Conservation (phyloP, 2,797 vertebrate genomes). For the Nyctalus aviator region DNA sequence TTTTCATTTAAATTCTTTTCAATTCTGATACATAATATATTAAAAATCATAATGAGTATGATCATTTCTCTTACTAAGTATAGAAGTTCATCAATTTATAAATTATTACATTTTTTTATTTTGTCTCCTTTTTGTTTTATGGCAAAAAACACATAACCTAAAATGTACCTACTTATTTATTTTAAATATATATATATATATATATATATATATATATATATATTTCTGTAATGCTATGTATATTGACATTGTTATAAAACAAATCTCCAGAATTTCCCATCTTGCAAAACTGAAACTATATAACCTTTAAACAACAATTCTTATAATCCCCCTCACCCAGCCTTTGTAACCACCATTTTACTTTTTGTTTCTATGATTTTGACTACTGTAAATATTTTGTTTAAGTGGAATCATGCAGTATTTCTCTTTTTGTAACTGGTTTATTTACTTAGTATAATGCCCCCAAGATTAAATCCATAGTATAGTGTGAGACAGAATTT, state of each 20-base stretch:
- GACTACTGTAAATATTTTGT: background rate
- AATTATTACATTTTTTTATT: background rate
- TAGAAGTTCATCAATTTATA: background rate
- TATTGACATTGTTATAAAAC: background rate
- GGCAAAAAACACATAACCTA: background rate
- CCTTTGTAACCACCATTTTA: background rate
- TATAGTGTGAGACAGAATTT: background rate
- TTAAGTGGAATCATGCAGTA: background rate
- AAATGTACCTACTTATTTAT: background rate
- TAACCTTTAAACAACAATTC: background rate
- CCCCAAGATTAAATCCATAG: background rate
- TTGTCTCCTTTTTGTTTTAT: background rate
- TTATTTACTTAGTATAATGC: background rate
- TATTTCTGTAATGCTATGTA: background rate
- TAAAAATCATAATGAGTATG: background rate
- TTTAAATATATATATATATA: background rate
- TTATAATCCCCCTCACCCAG: background rate
- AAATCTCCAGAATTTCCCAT: background rate
- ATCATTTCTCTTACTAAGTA: background rate
- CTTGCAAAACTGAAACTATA: background rate
- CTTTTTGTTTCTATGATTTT: background rate
- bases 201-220: background rate
- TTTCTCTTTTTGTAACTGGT: background rate
- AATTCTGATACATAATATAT: background rate
- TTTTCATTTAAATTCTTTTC: background rate